These are phyloP conservation scores for Anoncus sp. DNA, from an alignment of 2,888 invertebrate species.

Conservation along the genomic window DNA sequence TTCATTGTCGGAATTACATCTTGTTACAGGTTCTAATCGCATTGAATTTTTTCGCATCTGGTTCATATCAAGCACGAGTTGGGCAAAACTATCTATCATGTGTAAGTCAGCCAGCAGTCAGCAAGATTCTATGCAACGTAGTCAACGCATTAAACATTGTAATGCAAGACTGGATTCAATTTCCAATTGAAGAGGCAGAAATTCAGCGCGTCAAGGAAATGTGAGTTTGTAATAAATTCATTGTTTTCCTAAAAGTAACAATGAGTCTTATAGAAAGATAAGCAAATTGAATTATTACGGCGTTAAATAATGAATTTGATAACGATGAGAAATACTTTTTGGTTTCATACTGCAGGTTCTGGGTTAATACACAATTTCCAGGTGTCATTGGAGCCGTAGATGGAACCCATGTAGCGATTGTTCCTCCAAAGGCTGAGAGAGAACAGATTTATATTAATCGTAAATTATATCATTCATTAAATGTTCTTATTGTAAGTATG, in stretches of 20 bases:
- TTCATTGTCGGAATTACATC: not conserved
- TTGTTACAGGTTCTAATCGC: slow-evolving; percentile 35
- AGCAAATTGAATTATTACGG: slow-evolving; percentile 1
- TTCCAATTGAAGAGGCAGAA: slow-evolving; percentile 33
- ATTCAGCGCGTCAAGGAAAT: slow-evolving; percentile 10
- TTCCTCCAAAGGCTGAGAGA: slow-evolving; percentile 62
- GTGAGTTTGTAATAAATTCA: slow-evolving; percentile 5
- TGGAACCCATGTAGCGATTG: slow-evolving; percentile 72
- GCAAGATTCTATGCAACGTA: slow-evolving; percentile 26
- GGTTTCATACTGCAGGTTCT: slow-evolving; percentile 2
- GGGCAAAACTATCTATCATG: slow-evolving; percentile 42
- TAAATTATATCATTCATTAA: slow-evolving; percentile 72
- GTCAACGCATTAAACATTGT: slow-evolving; percentile 34
- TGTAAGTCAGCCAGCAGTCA: slow-evolving; percentile 35
- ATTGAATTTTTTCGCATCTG: slow-evolving; percentile 30
- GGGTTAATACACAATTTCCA: slow-evolving; percentile 36
- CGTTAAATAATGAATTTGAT: slow-evolving; percentile 7
- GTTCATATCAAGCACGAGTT: slow-evolving; percentile 36
- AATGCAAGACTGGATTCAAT: slow-evolving; percentile 38
- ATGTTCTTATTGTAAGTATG: slow-evolving; percentile 61
- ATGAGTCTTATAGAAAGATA: not conserved
- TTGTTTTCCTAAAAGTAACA: slow-evolving; percentile 2
- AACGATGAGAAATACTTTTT: slow-evolving; percentile 9
- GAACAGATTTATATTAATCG: slow-evolving; percentile 71
- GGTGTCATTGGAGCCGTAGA: slow-evolving; percentile 69